Evolutionary conservation across 2,888 invertebrate genomes (phyloP).

Genomic region (Cinara cedri): DNA sequence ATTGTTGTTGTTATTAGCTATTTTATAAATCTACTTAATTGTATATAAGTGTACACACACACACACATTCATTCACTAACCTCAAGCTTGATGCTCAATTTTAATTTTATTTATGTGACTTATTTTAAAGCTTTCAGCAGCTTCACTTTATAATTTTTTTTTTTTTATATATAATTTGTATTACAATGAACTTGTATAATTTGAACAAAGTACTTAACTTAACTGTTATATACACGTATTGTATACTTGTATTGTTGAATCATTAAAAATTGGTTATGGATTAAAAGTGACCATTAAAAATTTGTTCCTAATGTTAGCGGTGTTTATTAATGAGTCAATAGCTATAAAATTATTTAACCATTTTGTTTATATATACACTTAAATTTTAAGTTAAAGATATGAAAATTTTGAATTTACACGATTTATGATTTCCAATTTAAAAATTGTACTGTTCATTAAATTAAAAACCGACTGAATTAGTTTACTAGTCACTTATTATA

Average conservation of each 20-base stretch:
- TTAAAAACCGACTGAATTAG: slow-evolving; percentile 41
- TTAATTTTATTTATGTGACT: slow-evolving; percentile 1
- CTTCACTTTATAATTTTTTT: background rate
- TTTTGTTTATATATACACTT: background rate
- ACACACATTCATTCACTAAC: background rate
- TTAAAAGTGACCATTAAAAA: background rate
- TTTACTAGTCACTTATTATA: slow-evolving; percentile 33
- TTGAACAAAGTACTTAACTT: background rate
- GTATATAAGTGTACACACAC: slow-evolving; percentile 14
- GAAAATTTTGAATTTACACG: background rate
- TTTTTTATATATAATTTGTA: background rate
- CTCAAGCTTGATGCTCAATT: slow-evolving; percentile 48
- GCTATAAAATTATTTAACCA: background rate
- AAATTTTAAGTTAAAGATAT: slow-evolving; percentile 1
- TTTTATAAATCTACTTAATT: slow-evolving; percentile 34
- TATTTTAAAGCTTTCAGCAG: slow-evolving; percentile 16
- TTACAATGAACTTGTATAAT: slow-evolving; percentile 11
- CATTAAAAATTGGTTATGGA: background rate
- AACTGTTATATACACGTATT: background rate
- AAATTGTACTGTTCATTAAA: slow-evolving; percentile 18
- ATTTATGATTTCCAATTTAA: background rate
- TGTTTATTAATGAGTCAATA: slow-evolving; percentile 6
- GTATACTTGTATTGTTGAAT: background rate
- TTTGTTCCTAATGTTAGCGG: background rate
- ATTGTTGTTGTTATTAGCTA: slow-evolving; percentile 22